These are phyloP conservation scores for Tipula helvola DNA, from an alignment of 2,888 invertebrate genomes.

Conservation along the genomic window DNA sequence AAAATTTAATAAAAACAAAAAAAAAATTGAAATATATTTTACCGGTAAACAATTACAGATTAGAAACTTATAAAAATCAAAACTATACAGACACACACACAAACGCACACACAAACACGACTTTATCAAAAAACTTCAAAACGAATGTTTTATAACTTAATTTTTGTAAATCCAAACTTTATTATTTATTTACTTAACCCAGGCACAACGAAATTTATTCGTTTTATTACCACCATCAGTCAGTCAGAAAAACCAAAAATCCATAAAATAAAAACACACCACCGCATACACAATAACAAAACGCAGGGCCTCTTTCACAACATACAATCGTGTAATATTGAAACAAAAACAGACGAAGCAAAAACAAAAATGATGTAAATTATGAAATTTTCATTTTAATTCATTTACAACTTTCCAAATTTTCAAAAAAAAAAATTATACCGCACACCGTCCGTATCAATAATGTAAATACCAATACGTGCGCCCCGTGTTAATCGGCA, in stretches of 20 bases:
- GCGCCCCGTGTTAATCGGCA: background rate
- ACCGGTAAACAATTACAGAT: background rate
- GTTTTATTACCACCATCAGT: background rate
- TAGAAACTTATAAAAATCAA: background rate
- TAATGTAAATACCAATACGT: background rate
- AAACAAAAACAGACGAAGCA: background rate
- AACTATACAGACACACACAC: too few relatives aligned
- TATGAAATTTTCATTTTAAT: background rate
- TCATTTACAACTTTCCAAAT: background rate
- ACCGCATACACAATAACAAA: background rate
- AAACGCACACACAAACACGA: background rate
- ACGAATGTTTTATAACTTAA: background rate
- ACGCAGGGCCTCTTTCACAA: background rate
- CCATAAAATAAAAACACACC: background rate
- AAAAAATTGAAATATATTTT: background rate
- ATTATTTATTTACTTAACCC: background rate
- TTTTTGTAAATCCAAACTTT: background rate
- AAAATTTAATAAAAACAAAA: background rate
- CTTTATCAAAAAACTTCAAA: background rate
- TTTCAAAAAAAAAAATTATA: background rate
- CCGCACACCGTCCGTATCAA: background rate
- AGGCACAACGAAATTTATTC: background rate
- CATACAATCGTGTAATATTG: background rate
- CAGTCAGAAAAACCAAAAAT: background rate
- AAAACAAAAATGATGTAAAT: background rate